phyloP scores from a whole-genome alignment of 1,140 invertebrate genomes.

The Dendrolimus punctatus region DNA sequence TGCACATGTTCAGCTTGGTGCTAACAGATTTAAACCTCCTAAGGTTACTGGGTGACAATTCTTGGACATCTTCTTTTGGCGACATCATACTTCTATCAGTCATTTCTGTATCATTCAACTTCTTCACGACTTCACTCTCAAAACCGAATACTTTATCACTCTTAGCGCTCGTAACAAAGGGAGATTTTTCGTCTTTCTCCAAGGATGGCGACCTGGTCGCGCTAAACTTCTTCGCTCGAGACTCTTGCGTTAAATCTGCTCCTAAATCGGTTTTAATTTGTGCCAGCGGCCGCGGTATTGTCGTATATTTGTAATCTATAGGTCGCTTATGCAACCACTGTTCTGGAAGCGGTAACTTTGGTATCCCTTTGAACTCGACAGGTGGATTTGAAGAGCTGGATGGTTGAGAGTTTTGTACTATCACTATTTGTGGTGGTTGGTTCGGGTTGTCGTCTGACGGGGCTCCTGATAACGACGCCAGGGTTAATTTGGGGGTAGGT shows the following conservation, averaged over 20 bases:
- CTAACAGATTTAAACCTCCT: conserved; percentile 59
- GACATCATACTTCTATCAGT: conserved; percentile 29
- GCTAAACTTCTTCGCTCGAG: conserved; percentile 57
- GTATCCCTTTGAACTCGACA: conserved; percentile 32
- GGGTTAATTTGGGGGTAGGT: conserved; percentile 10
- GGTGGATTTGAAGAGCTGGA: conserved; percentile 18
- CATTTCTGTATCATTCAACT: conserved; percentile 26
- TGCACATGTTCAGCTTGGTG: conserved; percentile 60
- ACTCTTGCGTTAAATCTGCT: conserved; percentile 38
- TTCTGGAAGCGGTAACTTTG: conserved; percentile 47
- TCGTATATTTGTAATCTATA: conserved; percentile 45
- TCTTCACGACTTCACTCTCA: conserved; percentile 39
- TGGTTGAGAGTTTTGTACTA: conserved; percentile 31
- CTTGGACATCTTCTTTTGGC: conserved; percentile 30
- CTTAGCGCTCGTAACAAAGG: conserved; percentile 45
- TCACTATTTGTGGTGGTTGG: conserved; percentile 40
- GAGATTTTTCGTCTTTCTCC: conserved; percentile 67
- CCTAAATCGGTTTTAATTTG: conserved; percentile 48
- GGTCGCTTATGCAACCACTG: conserved; percentile 55
- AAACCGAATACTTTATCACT: conserved; percentile 51
- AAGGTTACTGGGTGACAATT: conserved; percentile 48
- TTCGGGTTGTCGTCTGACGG: conserved; percentile 21
- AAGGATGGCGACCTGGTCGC: conserved; percentile 64
- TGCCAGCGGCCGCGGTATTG: conserved; percentile 43
- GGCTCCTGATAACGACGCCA: conserved; percentile 20